Evolutionary conservation across 2,888 invertebrate genomes (phyloP).

Genomic region (Chironomus riparius): DNA sequence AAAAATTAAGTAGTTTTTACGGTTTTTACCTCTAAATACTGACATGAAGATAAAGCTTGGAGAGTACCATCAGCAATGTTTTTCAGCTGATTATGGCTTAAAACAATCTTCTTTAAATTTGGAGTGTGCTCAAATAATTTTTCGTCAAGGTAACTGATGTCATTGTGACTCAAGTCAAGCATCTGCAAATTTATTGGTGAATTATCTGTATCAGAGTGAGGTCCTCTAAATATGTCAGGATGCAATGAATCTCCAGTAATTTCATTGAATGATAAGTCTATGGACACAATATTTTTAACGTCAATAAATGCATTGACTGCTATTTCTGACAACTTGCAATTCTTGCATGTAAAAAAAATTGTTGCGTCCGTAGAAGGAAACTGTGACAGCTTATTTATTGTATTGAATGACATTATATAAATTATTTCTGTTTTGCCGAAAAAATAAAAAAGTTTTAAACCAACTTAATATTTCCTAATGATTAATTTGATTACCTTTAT

Average conservation of each 20-base stretch:
- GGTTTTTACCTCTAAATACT: conserved; percentile 46
- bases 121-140: conserved; percentile 57
- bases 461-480: no score
- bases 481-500: conserved; percentile 33
- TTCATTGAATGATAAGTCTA: conserved; percentile 40
- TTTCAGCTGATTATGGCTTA: conserved; percentile 54
- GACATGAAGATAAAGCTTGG: conserved; percentile 48
- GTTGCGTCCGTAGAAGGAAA: conserved; percentile 38
- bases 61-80: conserved; percentile 52
- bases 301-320: conserved; percentile 39
- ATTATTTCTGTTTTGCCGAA: conserved; percentile 34
- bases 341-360: conserved; percentile 38
- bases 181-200: conserved; percentile 51
- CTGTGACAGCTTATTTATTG: conserved; percentile 37
- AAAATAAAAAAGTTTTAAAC: no score
- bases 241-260: conserved; percentile 45
- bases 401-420: conserved; percentile 38
- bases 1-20: conserved; percentile 18
- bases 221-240: conserved; percentile 58
- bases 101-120: conserved; percentile 49
- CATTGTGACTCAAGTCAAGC: conserved; percentile 54
- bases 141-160: conserved; percentile 52
- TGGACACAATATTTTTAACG: conserved; percentile 37
- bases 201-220: conserved; percentile 49
- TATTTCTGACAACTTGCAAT: conserved; percentile 37